Evolutionary conservation across 2,797 vertebrate genomes (phyloP).

Genomic region (Muraenolepis orangiensis): DNA sequence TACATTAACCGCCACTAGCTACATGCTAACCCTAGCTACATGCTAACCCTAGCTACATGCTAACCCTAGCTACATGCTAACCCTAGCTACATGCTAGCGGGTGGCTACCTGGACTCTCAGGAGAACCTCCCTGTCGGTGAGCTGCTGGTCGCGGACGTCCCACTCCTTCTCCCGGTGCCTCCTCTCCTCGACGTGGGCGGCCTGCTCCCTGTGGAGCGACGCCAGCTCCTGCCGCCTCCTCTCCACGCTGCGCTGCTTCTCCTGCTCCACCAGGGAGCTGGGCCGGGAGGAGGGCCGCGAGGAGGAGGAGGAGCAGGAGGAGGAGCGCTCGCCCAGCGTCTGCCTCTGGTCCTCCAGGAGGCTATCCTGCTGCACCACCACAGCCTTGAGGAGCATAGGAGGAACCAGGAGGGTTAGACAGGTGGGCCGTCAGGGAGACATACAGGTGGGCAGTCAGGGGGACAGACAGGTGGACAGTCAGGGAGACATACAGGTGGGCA

Average conservation of each 20-base stretch:
- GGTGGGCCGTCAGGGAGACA: too few species aligned
- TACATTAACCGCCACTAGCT: neutral
- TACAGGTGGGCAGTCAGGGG: too few species aligned
- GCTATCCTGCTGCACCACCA: slow-evolving; percentile 94
- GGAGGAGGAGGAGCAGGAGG: slow-evolving; percentile 55
- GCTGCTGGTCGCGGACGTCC: slow-evolving; percentile 80
- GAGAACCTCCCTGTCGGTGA: slow-evolving; percentile 74
- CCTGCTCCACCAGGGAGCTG: slow-evolving; percentile 88
- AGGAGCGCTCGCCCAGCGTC: slow-evolving; percentile 76
- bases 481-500: too few species aligned
- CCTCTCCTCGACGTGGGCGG: slow-evolving; percentile 85
- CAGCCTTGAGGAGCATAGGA: slow-evolving; percentile 68
- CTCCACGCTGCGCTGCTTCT: slow-evolving; percentile 96
- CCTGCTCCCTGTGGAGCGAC: slow-evolving; percentile 86
- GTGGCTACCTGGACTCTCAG: slow-evolving; percentile 63
- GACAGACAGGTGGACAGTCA: neutral
- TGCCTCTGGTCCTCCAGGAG: slow-evolving; percentile 94
- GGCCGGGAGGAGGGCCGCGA: neutral
- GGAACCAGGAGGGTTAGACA: neutral
- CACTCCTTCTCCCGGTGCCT: slow-evolving; percentile 80
- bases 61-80: neutral
- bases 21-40: neutral
- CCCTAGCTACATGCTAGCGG: neutral
- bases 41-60: neutral
- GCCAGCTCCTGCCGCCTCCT: slow-evolving; percentile 93